Evolutionary conservation across 2,888 invertebrate genomes (phyloP), one percentile per base, ranked within the genome.

Genomic region (Mantis religiosa): DNA sequence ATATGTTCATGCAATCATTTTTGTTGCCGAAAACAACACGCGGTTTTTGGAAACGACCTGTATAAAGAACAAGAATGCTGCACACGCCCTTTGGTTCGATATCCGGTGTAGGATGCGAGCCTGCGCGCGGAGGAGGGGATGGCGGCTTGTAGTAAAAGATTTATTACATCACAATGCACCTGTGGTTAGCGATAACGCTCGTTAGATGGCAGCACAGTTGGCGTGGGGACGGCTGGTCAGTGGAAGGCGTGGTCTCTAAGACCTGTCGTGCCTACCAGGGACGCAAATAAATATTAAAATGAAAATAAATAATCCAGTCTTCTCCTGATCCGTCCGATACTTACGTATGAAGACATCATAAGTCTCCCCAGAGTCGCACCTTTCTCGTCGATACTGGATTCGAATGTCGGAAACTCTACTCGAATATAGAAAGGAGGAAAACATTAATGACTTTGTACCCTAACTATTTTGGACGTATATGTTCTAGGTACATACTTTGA

Each of bases 161-260:
- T 87, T 87, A 87, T 87, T 87, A 83, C 87, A 87, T 82, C 83
- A 83, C 87, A 82, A 83, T 87, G 47, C 87, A 87, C 41, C 87
- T 87, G 87, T 87, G 87, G 87, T 82, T 87, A 87, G 41, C 82
- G 83, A 87, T 87, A 82, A 83, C 47, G 28, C 82, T 81, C 87
- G 83, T 30, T 87, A 87, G 87, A 87, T 87, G 87, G 83, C 87
- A 87, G 83, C 27, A 28, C 41, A 27, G 87, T 87, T 30, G 87
- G 27, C 54, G 47, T 47, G 86, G 86, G 47, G 71, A 86, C 25
- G 86, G 86, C 86, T 86, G 86, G 54, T 27, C 86, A 71, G 28
- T 28, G n/a, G 25, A 84, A 85, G 85, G 85, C 85, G 85, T 85
- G 85, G 85, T 28, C 47, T 85, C 41, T 8, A 27, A 30, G 54